Evolutionary conservation across 2,888 invertebrate genomes (phyloP), one percentile per base, ranked within the genome.

Genomic region (Lamellibrachia columna): DNA sequence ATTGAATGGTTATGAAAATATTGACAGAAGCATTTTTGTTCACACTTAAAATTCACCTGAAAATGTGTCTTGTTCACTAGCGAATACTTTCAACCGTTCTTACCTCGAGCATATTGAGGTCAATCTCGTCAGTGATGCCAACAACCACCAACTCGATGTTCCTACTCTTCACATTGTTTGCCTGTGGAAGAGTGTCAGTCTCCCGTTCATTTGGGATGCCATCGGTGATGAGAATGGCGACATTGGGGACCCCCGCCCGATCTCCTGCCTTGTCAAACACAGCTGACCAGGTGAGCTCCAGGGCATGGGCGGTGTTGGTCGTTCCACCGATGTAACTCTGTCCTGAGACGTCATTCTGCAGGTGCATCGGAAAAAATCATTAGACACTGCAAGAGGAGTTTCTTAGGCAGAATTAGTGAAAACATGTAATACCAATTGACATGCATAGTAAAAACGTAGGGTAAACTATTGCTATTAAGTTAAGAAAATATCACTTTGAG

Each of bases 191-290:
- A 11, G 60, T 53, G 7, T 90, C 90, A 11, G 28, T 7, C 55
- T 53, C n/a, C 53, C 90, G 15, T 53, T 92, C 92, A 90, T 92
- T 92, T 4, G 92, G 52, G n/a, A 52, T 52, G 53, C 91, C 91
- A 40, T 91, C 91, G 15, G 91, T 91, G 91, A 91, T 91, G 75
- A 75, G 75, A n/a, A 75, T 3, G 75, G 75, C 75, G 6, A 75
- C 75, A 75, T 75, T 75, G 6, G 75, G 75, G 22, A 75, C 75
- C 6, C n/a, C 6, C n/a, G 75, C 3, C 75, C 75, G 75, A n/a
- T 75, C 75, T 22, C 75, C 75, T 15, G 75, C 75, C 91, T 91
- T n/a, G 28, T 15, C 91, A 53, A 91, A 91, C 28, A 91, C 91
- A 3, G 52, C 91, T 52, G 75, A 52, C 52, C 53, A 52, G 11